Evolutionary conservation across 2,797 vertebrate genomes (phyloP).

Genomic region (Alectoris magna): DNA sequence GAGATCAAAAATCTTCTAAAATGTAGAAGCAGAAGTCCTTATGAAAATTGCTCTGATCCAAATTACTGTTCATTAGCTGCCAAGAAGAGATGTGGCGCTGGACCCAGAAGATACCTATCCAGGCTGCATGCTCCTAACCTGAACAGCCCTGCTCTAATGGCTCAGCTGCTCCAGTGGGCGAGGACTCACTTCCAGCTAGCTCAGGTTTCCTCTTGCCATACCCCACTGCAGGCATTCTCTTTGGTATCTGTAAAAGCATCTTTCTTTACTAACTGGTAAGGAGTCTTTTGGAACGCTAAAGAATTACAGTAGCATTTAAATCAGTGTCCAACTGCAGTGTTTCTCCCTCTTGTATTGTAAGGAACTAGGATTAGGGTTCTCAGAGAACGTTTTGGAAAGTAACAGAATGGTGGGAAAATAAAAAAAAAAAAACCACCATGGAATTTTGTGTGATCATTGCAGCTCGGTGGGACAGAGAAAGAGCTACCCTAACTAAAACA

Average conservation of each 20-base stretch:
- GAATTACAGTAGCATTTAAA: not conserved
- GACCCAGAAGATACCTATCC: not conserved
- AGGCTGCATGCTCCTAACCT: not conserved
- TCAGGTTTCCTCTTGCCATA: not conserved
- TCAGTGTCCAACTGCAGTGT: not conserved
- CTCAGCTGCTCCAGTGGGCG: not conserved
- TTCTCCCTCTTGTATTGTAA: not conserved
- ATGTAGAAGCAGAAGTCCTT: not conserved
- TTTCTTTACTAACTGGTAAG: not conserved
- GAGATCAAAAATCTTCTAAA: conserved; percentile 12
- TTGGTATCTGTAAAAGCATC: conserved; percentile 5
- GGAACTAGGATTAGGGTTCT: not conserved
- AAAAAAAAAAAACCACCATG: not conserved
- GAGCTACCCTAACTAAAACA: conserved; percentile 42
- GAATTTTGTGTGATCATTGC: not conserved
- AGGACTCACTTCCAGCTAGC: not conserved
- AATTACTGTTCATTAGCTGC: not conserved
- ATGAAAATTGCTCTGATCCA: not conserved
- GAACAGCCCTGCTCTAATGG: not conserved
- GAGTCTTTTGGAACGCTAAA: not conserved
- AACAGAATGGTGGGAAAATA: not conserved
- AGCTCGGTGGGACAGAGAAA: conserved; percentile 3
- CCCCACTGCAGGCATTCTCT: not conserved
- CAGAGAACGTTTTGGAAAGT: not conserved
- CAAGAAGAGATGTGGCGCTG: not conserved